Evolutionary conservation across 2,797 vertebrate genomes (phyloP).

Genomic region (Melanotaenia trifasciata): DNA sequence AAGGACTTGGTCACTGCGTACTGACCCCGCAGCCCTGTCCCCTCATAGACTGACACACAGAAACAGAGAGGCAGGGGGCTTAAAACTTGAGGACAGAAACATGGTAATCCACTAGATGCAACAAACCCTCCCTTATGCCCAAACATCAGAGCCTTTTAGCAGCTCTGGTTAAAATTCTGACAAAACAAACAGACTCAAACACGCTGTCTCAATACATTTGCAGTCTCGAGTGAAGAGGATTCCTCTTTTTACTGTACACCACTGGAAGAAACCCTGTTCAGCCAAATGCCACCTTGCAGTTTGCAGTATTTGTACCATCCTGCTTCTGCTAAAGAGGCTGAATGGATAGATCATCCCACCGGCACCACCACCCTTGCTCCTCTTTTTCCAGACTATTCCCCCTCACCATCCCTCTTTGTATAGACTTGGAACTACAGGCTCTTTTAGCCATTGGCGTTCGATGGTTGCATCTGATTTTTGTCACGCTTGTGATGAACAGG

Average conservation of each 20-base stretch:
- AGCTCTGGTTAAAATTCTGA: constrained; percentile 65
- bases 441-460: constrained; percentile 67
- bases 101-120: constrained; percentile 73
- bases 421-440: constrained; percentile 73
- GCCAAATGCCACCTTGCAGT: constrained; percentile 51
- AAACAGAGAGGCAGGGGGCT: constrained; percentile 68
- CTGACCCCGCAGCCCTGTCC: constrained; percentile 83
- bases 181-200: constrained; percentile 68
- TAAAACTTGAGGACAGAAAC: constrained; percentile 74
- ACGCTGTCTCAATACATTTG: constrained; percentile 73
- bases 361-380: constrained; percentile 31
- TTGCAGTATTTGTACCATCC: constrained; percentile 69
- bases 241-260: constrained; percentile 77
- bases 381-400: constrained; percentile 56
- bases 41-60: constrained; percentile 75
- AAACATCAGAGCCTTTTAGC: constrained; percentile 72
- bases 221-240: constrained; percentile 76
- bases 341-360: constrained; percentile 67
- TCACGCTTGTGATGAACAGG: constrained; percentile 67
- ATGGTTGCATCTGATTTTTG: constrained; percentile 61
- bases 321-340: constrained; percentile 73
- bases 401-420: constrained; percentile 68
- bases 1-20: constrained; percentile 98
- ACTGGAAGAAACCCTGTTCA: constrained; percentile 75
- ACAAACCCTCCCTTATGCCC: constrained; percentile 55